These are phyloP conservation scores for Mesocricetus auratus DNA, from an alignment of 2,113 vertebrate genomes.

Conservation along the genomic window DNA sequence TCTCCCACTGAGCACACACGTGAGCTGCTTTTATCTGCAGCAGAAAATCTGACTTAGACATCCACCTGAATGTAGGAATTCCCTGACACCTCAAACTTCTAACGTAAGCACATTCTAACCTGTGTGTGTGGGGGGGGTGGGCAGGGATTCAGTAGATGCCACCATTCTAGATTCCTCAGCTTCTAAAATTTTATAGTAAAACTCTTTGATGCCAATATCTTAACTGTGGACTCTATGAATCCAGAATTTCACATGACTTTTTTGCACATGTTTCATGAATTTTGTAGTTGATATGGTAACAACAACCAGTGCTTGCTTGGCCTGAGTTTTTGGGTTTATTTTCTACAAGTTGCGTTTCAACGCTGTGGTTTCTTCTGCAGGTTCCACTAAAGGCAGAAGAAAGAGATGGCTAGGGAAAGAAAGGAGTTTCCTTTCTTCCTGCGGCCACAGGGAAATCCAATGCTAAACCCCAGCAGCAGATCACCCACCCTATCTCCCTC, in stretches of 20 bases:
- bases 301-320: not conserved
- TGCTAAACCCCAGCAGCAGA: not conserved
- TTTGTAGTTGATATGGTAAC: slow-evolving; percentile 34
- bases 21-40: not conserved
- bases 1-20: not conserved
- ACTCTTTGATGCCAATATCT: slow-evolving; percentile 53
- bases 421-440: not conserved
- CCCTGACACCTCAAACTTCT: slow-evolving; percentile 49
- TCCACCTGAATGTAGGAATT: not conserved
- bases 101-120: not conserved
- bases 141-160: not conserved
- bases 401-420: not conserved
- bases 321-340: slow-evolving; percentile 42
- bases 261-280: slow-evolving; percentile 20
- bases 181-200: slow-evolving; percentile 37
- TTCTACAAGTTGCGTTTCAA: slow-evolving; percentile 1
- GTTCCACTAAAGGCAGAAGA: not conserved
- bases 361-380: not conserved
- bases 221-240: slow-evolving; percentile 7
- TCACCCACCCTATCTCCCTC: not conserved
- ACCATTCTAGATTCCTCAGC: slow-evolving; percentile 43
- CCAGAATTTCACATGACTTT: slow-evolving; percentile 42
- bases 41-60: slow-evolving; percentile 8
- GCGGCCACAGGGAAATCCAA: not conserved
- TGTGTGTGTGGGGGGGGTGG: no score